Percentiles rank a stretch among this genome's conserved stretches.
Conservation (phyloP, 1,140 invertebrate genomes). For the Zaprionus gabonicus region DNA sequence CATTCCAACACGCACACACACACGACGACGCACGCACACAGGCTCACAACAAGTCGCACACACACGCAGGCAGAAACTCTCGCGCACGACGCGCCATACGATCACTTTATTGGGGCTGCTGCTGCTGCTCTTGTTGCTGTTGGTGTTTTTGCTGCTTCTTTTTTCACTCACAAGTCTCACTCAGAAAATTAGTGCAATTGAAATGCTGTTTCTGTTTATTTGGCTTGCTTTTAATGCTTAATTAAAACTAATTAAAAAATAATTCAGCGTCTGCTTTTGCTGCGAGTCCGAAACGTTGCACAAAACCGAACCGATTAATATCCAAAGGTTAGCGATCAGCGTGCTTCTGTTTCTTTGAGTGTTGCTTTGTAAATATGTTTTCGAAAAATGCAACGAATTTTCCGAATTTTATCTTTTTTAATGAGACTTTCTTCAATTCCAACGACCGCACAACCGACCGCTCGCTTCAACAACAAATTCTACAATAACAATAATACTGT, state of each 20-base stretch:
- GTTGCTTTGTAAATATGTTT: conserved; percentile 19
- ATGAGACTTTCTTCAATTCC: conserved; percentile 5
- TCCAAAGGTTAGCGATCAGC: conserved; percentile 17
- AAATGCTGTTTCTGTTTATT: conserved; percentile 43
- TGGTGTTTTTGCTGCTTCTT: conserved; percentile 39
- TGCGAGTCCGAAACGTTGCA: conserved; percentile 22
- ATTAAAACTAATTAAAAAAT: conserved; percentile 72
- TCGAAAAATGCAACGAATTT: conserved; percentile 17
- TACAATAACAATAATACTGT: conserved; percentile 47
- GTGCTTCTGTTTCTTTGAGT: conserved; percentile 22
- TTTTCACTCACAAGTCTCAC: conserved; percentile 45
- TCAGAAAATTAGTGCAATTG: conserved; percentile 48
- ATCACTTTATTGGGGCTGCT: conserved; percentile 47
- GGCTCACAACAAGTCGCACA: conserved; percentile 34
- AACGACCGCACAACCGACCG: conserved; percentile 42
- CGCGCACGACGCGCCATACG: conserved; percentile 53
- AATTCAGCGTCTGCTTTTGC: conserved; percentile 43
- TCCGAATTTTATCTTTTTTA: conserved; percentile 21
- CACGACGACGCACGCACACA: conserved; percentile 35
- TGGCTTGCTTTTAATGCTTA: conserved; percentile 53
- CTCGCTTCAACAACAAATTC: conserved; percentile 43
- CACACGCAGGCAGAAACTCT: conserved; percentile 39
- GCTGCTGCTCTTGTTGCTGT: neutral
- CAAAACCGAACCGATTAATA: conserved; percentile 22
- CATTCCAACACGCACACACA: conserved; percentile 71